Conservation (phyloP, 2,113 vertebrate genomes). For the Mirza zaza region DNA sequence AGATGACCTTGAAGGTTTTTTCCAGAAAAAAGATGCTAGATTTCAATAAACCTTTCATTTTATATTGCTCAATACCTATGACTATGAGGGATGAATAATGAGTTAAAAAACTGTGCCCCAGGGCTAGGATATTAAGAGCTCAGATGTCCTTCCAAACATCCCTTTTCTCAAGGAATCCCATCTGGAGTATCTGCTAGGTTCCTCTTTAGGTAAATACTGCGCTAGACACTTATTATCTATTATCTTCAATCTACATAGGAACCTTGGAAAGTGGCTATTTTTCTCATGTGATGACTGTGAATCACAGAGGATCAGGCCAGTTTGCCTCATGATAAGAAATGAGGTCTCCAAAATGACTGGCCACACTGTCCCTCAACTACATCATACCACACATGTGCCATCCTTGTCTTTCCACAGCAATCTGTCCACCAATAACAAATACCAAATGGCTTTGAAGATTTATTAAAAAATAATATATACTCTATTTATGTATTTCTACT, state of each 20-base stretch:
- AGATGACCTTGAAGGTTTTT: not conserved
- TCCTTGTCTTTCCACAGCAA: not conserved
- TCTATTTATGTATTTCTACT: constrained; percentile 70
- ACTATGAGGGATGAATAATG: not conserved
- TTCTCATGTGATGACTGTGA: not conserved
- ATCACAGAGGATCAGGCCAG: not conserved
- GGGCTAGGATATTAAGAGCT: not conserved
- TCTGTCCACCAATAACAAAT: not conserved
- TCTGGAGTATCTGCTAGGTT: not conserved
- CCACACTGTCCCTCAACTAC: not conserved
- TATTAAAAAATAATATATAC: not conserved
- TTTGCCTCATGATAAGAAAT: not conserved
- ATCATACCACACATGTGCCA: not conserved
- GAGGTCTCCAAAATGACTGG: not conserved
- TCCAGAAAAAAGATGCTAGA: not conserved
- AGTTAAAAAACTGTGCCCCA: not conserved
- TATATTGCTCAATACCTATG: not conserved
- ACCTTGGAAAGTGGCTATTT: not conserved
- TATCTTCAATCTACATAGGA: not conserved
- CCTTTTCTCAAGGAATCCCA: not conserved
- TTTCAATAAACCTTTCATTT: not conserved
- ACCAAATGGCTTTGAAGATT: not conserved
- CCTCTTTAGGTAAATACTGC: not conserved
- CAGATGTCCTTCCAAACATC: not conserved
- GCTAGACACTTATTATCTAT: not conserved